These are phyloP conservation scores for Leptopilina boulardi DNA, from an alignment of 1,140 invertebrate genomes.

Conservation along the genomic window DNA sequence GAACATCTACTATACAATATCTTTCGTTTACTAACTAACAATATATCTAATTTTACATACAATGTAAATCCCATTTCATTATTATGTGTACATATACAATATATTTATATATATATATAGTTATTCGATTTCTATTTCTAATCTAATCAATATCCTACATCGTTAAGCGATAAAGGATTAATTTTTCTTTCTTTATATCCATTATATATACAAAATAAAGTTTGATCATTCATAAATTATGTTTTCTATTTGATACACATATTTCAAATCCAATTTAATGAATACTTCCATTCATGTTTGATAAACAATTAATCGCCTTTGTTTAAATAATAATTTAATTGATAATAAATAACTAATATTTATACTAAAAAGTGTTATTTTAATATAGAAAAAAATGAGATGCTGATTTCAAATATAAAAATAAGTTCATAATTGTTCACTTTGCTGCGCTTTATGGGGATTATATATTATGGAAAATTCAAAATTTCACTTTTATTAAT, in stretches of 20 bases:
- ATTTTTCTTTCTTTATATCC: slow-evolving; percentile 52
- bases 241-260: slow-evolving; percentile 30
- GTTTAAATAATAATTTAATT: neutral
- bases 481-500: neutral
- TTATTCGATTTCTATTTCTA: slow-evolving; percentile 46
- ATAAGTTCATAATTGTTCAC: neutral
- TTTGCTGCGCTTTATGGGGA: slow-evolving; percentile 16
- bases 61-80: slow-evolving; percentile 62
- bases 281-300: slow-evolving; percentile 35
- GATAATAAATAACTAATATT: neutral
- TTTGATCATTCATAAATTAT: slow-evolving; percentile 45
- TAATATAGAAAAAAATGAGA: neutral
- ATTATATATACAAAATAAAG: slow-evolving; percentile 53
- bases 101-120: slow-evolving; percentile 56
- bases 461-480: neutral
- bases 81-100: slow-evolving; percentile 56
- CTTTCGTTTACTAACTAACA: slow-evolving; percentile 63
- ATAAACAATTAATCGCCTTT: neutral
- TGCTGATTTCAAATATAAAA: slow-evolving; percentile 18
- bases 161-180: slow-evolving; percentile 50
- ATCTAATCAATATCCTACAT: slow-evolving; percentile 45
- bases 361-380: neutral
- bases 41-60: slow-evolving; percentile 63
- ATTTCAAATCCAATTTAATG: slow-evolving; percentile 45
- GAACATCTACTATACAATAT: slow-evolving; percentile 70